Evolutionary conservation across 2,888 invertebrate species (phyloP), one percentile per base, ranked within the genome.

Genomic region (Pollenia griseotomentosa): DNA sequence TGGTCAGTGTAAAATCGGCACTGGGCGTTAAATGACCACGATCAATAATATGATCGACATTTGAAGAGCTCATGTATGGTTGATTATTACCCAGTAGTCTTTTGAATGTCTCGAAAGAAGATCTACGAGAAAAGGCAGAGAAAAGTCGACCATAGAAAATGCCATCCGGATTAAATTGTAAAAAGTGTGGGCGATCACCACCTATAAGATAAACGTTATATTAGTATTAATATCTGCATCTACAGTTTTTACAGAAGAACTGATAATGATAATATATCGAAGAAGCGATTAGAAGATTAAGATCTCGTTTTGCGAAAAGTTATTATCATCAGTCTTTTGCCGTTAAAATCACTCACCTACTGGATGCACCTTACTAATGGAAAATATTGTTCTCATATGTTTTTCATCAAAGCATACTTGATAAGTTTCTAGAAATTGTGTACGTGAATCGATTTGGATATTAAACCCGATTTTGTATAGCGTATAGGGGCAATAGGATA

Each of bases 11-110:
- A 86, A 93, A 93, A 90, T 94, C 94, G 0, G 91, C 92, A 85
- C 93, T 94, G 0, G 94, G 94, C 0, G 93, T 91, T 46, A 94
- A 88, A 89, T 94, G 94, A 19, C 94, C 94, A 19, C 94, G 90
- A 10, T 94, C 91, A 16, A 94, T 73, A 11, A 81, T 44, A 9
- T 65, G 57, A 73, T 70, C 59, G 0, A 48, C 1, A 33, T 77
- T 75, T 2, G 33, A 44, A 0, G 14, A 11, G 19, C 10, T 14
- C 48, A 51, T 53, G 2, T 44, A 44, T n/a, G 0, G 2, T 51
- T 84, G 84, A 2, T 5, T 19, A 2, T n/a, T 2, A 10, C 84
- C 81, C 57, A 85, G 44, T 33, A 85, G 51, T 53, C 14, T 16
- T 2, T 77, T 53, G 23, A 86, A 86, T 59, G 80, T 70, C 0